Evolutionary conservation across 2,797 vertebrate species (phyloP).

Genomic region (Halcyon badia): DNA sequence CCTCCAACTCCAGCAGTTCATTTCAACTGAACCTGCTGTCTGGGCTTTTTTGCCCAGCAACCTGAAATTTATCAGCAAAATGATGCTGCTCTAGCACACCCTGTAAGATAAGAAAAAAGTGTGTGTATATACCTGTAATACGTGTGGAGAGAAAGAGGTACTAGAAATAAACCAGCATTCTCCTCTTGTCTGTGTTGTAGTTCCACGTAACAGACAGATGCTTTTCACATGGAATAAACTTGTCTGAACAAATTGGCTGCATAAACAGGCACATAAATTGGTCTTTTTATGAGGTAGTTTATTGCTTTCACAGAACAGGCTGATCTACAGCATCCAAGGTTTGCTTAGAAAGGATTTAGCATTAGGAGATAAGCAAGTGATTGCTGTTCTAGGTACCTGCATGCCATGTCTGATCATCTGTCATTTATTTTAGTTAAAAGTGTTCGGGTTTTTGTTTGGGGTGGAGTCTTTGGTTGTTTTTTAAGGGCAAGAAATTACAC

Average conservation of each 20-base stretch:
- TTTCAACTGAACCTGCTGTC: not conserved
- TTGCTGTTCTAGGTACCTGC: not conserved
- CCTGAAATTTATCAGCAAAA: not conserved
- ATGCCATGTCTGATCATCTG: not conserved
- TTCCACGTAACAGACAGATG: not conserved
- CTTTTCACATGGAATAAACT: not conserved
- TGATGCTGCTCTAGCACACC: not conserved
- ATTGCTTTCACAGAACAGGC: slow-evolving; percentile 11
- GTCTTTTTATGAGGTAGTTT: slow-evolving; percentile 6
- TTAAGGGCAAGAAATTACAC: not conserved
- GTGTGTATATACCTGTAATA: not conserved
- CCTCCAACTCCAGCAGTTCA: not conserved
- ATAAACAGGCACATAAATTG: not conserved
- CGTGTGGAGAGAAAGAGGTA: too few species aligned
- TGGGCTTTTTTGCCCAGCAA: not conserved
- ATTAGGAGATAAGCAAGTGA: not conserved
- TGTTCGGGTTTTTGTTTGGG: not conserved
- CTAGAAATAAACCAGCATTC: not conserved
- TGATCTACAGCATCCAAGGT: not conserved
- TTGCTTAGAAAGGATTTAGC: slow-evolving; percentile 33
- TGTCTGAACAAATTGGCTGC: slow-evolving; percentile 8
- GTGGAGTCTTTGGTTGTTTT: not conserved
- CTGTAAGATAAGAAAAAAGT: not conserved
- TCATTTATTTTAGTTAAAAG: not conserved
- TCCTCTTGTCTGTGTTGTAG: not conserved